Evolutionary conservation across 2,797 vertebrate species (phyloP).

Genomic region (Scomberomorus guttatus): DNA sequence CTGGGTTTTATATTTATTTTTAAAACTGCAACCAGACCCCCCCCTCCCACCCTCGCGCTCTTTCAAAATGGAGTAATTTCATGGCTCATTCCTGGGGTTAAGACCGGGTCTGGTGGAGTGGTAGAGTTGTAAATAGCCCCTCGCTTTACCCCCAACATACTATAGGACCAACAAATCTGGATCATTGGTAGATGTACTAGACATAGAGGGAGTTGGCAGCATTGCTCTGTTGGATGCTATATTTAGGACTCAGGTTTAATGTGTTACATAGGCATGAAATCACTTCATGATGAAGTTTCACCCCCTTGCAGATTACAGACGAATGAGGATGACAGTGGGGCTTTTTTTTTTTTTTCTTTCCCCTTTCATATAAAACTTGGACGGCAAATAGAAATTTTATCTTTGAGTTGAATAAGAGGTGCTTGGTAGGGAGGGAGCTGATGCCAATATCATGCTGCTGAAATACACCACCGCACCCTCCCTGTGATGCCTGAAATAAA

Average conservation of each 20-base stretch:
- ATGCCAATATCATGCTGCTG: constrained; percentile 46
- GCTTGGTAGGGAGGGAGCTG: constrained; percentile 27
- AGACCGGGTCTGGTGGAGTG: constrained; percentile 60
- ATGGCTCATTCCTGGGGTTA: constrained; percentile 80
- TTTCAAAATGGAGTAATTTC: constrained; percentile 82
- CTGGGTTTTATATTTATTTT: constrained; percentile 74
- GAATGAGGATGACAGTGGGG: constrained; percentile 45
- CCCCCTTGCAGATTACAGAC: constrained; percentile 63
- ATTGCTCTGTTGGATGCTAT: constrained; percentile 47
- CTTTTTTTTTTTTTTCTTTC: constrained; percentile 23
- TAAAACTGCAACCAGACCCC: constrained; percentile 65
- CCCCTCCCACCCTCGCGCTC: constrained; percentile 21
- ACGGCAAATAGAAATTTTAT: constrained; percentile 68
- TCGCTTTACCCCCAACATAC: constrained; percentile 48
- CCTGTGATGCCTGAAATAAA: constrained; percentile 50
- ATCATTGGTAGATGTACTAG: constrained; percentile 50
- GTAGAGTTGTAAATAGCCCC: constrained; percentile 64
- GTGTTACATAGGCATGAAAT: constrained; percentile 72
- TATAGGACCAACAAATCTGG: constrained; percentile 57
- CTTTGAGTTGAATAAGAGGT: constrained; percentile 60
- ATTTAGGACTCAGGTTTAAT: constrained; percentile 65
- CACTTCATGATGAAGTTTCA: constrained; percentile 65
- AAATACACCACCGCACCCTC: constrained; percentile 49
- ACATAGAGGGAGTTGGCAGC: constrained; percentile 45
- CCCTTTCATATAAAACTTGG: constrained; percentile 56